Conservation (phyloP, 2,113 vertebrate genomes). For the human (Homo sapiens) region GRCh38 chr14:75358001-75358500, state of each 20-base stretch:
- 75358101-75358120: background rate
- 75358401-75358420: constrained; percentile 20
- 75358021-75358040: background rate
- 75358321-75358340: background rate
- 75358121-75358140: background rate
- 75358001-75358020: too few species aligned
- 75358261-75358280: background rate
- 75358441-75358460: background rate
- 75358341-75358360: background rate
- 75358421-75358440: constrained; percentile 27
- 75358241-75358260: background rate
- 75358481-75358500: background rate
- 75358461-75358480: constrained; percentile 27
- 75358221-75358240: background rate
- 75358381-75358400: background rate
- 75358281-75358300: background rate
- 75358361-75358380: background rate
- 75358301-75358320: background rate
- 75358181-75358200: background rate
- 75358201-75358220: background rate
- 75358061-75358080: background rate
- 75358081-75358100: background rate
- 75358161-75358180: background rate
- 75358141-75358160: too few species aligned
- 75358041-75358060: background rate